Evolutionary conservation across 2,888 invertebrate species (phyloP).

Genomic region (Chaetoderma sp.): DNA sequence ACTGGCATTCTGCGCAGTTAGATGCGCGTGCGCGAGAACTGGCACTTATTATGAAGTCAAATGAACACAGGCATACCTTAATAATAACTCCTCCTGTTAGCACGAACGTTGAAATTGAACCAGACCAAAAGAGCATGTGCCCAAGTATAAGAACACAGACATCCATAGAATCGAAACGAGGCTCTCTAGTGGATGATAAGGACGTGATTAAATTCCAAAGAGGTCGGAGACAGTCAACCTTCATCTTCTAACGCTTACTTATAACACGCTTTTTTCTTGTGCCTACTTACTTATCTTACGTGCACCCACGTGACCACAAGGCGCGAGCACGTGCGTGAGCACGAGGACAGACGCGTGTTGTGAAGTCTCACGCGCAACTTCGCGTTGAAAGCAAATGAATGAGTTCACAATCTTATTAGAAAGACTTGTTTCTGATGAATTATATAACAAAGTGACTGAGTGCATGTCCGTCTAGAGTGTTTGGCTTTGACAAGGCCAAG

Average conservation of each 20-base stretch:
- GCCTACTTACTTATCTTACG: too few species aligned
- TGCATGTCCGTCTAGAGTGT: too few species aligned
- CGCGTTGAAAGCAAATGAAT: too few species aligned
- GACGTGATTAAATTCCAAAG: constrained; percentile 51
- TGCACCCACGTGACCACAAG: too few species aligned
- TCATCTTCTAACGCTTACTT: constrained; percentile 40
- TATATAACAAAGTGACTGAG: too few species aligned
- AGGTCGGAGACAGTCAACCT: constrained; percentile 57
- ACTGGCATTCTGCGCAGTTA: constrained; percentile 53
- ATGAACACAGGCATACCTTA: constrained; percentile 30
- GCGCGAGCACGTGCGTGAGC: too few species aligned
- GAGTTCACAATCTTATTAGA: too few species aligned
- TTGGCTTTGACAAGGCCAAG: too few species aligned
- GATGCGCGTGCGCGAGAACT: constrained; percentile 53
- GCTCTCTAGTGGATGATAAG: constrained; percentile 50
- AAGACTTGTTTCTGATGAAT: too few species aligned
- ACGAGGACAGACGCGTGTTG: too few species aligned
- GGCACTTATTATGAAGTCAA: constrained; percentile 48
- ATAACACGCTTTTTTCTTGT: too few species aligned
- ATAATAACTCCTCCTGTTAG: constrained; percentile 1
- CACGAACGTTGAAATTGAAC: constrained; percentile 30
- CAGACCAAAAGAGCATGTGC: constrained; percentile 22
- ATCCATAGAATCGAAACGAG: constrained; percentile 23
- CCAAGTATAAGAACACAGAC: constrained; percentile 21
- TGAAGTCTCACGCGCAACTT: too few species aligned